Evolutionary conservation across 2,797 vertebrate genomes (phyloP).

Genomic region (Ibycter americanus): DNA sequence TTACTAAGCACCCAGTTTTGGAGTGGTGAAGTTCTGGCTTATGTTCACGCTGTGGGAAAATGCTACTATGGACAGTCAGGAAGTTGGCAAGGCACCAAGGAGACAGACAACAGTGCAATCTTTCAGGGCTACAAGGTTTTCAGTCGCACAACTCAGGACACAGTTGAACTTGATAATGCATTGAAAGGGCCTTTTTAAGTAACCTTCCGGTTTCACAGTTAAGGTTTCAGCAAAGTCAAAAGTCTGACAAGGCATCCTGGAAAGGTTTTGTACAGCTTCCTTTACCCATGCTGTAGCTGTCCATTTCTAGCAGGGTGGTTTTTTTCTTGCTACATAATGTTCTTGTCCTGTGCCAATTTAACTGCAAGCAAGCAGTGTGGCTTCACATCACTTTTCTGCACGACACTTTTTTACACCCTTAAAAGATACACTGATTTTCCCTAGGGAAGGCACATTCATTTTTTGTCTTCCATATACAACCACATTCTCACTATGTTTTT

Average conservation of each 20-base stretch:
- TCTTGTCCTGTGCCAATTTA: background rate
- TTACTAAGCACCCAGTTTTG: background rate
- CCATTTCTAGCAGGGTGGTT: fast-evolving
- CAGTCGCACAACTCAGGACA: background rate
- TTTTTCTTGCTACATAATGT: background rate
- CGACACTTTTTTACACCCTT: background rate
- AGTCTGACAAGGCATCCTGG: background rate
- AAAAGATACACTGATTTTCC: background rate
- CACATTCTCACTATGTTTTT: background rate
- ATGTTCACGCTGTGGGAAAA: background rate
- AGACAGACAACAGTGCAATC: background rate
- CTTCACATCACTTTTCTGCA: background rate
- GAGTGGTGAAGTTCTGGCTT: background rate
- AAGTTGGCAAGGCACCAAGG: background rate
- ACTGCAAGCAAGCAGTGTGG: background rate
- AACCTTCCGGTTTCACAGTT: background rate
- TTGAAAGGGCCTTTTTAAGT: background rate
- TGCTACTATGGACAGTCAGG: background rate
- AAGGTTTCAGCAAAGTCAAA: background rate
- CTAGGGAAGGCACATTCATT: background rate
- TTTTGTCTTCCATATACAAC: background rate
- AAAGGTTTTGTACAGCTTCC: background rate
- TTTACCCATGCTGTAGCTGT: background rate
- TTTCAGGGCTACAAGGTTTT: background rate
- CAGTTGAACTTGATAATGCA: background rate